Evolutionary conservation across 2,888 invertebrate genomes (phyloP).

Genomic region (Phyllotreta striolata): DNA sequence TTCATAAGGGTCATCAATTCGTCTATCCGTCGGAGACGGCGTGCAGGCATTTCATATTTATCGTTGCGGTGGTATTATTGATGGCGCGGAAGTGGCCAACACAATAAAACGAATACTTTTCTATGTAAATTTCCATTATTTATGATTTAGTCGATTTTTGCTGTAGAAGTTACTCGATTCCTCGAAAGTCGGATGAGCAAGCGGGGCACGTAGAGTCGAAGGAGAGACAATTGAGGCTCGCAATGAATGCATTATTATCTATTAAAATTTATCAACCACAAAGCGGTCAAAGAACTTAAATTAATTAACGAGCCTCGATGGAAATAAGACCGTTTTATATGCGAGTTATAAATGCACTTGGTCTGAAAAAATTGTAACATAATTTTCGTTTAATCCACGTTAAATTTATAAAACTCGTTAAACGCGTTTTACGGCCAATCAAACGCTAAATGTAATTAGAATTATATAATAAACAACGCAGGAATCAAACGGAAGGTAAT

Average conservation of each 20-base stretch:
- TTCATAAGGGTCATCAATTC: slow-evolving; percentile 38
- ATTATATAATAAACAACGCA: no score
- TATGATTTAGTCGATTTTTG: not conserved
- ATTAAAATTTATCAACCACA: slow-evolving; percentile 36
- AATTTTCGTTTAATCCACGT: no score
- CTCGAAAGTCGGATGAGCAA: no score
- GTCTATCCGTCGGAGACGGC: slow-evolving; percentile 29
- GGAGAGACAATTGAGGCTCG: slow-evolving; percentile 35
- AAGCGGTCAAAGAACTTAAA: slow-evolving; percentile 42
- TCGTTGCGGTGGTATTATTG: slow-evolving; percentile 39
- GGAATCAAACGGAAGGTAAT: no score
- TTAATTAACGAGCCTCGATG: slow-evolving; percentile 37
- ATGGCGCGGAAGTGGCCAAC: slow-evolving; percentile 27
- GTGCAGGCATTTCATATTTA: slow-evolving; percentile 39
- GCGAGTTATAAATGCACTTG: no score
- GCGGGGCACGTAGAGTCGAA: not conserved
- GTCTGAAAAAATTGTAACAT: no score
- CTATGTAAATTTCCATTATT: not conserved
- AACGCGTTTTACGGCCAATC: no score
- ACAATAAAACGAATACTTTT: slow-evolving; percentile 6
- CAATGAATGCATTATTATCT: slow-evolving; percentile 38
- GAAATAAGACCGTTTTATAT: slow-evolving; percentile 20
- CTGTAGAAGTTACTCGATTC: not conserved
- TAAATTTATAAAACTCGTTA: no score
- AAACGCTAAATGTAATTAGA: no score